Base-by-base conservation (phyloP, 2,797 vertebrate species). In the Champsocephalus esox region DNA sequence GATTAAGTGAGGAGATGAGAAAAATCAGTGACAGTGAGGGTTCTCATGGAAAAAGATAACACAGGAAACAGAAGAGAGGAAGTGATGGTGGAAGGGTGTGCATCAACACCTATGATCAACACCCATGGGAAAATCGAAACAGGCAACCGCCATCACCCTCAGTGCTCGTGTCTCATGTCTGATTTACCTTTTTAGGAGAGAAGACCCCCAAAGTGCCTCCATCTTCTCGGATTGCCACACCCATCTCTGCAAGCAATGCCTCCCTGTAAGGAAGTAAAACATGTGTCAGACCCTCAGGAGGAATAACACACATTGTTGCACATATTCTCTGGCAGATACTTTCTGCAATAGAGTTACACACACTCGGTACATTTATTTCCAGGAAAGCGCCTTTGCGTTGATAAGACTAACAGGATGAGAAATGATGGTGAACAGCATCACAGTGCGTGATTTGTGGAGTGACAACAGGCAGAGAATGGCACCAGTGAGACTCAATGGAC, bases 161-260 rank as follows among this genome's bases (percentile, higher is more conserved):
- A 62, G 43, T 24, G 12, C 4, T 24, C 44, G 19, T 21, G 21
- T 73, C 3, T 77, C 12, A 50, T 67, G 38, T 62, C 44, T 58
- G 21, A 11, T 75, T 45, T 96, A 99, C 98, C 98, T 99, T 99
- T 95, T 99, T 99, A 50, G 98, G 98, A 28, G 98, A 99, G 88
- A 99, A 99, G 61, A 99, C 98, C 1, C 98, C 98, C 85, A 99
- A 92, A 3, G 98, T 99, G 89, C 98, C 98, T 80, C 98, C 98
- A 73, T 99, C 98, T 91, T 99, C 98, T 65, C 98, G 96, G 88
- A 99, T 99, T 50, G 98, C 98, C 73, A 99, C 98, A 45, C 98
- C 98, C 98, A 99, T 99, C 93, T 99, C 98, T 58, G 98, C 98
- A 83, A 99, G 89, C 87, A 99, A 87, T 0, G 98, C 98, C 90